Evolutionary conservation across 2,113 vertebrate species (phyloP), one percentile per base, ranked within the genome.

Genomic region (Gobio gobio): DNA sequence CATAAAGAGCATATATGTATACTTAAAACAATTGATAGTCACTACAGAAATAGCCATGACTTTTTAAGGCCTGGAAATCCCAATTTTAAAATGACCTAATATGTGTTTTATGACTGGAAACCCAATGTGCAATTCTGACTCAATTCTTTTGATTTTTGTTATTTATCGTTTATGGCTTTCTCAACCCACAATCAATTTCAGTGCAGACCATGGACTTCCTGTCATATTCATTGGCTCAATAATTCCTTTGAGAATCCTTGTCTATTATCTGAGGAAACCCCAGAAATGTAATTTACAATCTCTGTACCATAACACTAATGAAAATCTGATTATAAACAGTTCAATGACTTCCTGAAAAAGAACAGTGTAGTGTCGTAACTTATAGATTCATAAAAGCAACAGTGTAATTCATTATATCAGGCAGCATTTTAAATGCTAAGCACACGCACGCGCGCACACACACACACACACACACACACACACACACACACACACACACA

Each of bases 201-300:
- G 18, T 2, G 18, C 33, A 70, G 29, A 14, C 40, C 45, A 10
- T 72, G 40, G 10, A 40, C 10, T 13, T 73, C 20, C 36, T n/a
- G 20, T 73, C 36, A 72, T 10, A n/a, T 45, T 73, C 40, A 73
- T 43, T 45, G 40, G 40, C 68, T 45, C 68, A 45, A 72, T 72
- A 72, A 72, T 45, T n/a, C 68, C 40, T 72, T n/a, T 45, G 40
- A 73, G 22, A 73, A 72, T 72, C 10, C 40, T 13, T 47, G 70
- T 12, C 10, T 73, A 14, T 47, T 45, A 24, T 47, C 68, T 4
- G 68, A 45, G 36, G 18, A 56, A 72, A n/a, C n/a, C 22, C 12
- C 40, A n/a, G 20, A 43, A 73, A 51, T 51, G 8, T 29, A 29
- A 47, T 49, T 49, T 49, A 14, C 40, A 24, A 49, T 74, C 22